Conservation (phyloP, 1,140 invertebrate species). For the Aphis craccivora region DNA sequence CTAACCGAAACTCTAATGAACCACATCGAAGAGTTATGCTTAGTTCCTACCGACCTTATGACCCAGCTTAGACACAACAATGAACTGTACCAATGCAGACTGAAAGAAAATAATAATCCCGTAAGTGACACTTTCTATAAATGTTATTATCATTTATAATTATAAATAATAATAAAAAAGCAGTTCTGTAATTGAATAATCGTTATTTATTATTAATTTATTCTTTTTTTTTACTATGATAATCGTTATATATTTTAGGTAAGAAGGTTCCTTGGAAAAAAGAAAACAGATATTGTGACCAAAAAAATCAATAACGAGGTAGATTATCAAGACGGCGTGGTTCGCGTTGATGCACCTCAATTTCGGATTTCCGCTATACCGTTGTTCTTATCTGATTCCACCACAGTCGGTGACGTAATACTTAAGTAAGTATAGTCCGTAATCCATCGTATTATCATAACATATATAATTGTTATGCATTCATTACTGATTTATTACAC, state of each 20-base stretch:
- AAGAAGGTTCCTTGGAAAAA: slow-evolving; percentile 64
- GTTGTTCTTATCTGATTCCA: slow-evolving; percentile 65
- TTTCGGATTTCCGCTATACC: slow-evolving; percentile 66
- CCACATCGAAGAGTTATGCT: slow-evolving; percentile 77
- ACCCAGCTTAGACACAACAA: slow-evolving; percentile 72
- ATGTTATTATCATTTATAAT: neutral
- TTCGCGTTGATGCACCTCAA: slow-evolving; percentile 67
- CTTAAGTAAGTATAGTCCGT: slow-evolving; percentile 63
- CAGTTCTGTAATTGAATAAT: neutral
- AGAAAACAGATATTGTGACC: slow-evolving; percentile 62
- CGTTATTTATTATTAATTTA: neutral
- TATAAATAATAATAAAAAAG: neutral
- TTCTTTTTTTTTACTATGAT: neutral
- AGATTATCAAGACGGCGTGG: slow-evolving; percentile 66
- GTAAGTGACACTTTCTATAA: slow-evolving; percentile 60
- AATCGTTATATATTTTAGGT: slow-evolving; percentile 61
- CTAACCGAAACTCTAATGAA: slow-evolving; percentile 81
- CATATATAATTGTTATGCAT: neutral
- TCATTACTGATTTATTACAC: neutral
- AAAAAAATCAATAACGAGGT: slow-evolving; percentile 65
- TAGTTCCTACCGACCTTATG: slow-evolving; percentile 76
- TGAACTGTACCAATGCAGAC: slow-evolving; percentile 67
- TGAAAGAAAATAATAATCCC: slow-evolving; percentile 64
- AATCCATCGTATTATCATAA: neutral
- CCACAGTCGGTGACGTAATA: slow-evolving; percentile 67